These are phyloP conservation scores for Chrysina gloriosa DNA, from an alignment of 2,888 invertebrate species.

Conservation along the genomic window DNA sequence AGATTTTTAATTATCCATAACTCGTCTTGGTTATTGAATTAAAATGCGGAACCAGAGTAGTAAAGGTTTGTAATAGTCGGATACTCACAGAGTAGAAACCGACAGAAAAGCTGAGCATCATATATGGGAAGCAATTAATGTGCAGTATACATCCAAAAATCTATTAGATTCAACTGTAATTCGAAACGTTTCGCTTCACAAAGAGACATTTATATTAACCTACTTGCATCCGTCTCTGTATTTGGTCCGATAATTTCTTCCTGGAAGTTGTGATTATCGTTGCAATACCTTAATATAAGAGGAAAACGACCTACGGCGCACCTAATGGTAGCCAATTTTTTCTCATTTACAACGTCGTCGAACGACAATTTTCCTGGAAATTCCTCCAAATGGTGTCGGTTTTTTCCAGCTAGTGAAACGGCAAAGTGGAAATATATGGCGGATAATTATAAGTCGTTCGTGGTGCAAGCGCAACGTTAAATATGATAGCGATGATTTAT, in stretches of 20 bases:
- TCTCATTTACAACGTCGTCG: not conserved
- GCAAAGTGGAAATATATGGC: conserved; percentile 8
- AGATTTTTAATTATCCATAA: too few species aligned
- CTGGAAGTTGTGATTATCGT: not conserved
- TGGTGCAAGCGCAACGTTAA: not conserved
- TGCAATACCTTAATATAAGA: not conserved
- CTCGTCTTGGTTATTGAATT: too few species aligned
- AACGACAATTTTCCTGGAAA: conserved; percentile 9
- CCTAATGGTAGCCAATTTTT: conserved; percentile 1
- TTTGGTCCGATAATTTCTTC: conserved; percentile 6
- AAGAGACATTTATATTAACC: not conserved
- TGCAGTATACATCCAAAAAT: not conserved
- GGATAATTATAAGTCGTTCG: conserved; percentile 4
- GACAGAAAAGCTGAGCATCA: not conserved
- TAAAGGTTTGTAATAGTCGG: not conserved
- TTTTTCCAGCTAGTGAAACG: not conserved
- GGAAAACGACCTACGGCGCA: not conserved
- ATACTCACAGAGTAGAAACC: not conserved
- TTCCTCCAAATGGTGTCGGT: not conserved
- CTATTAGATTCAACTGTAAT: not conserved
- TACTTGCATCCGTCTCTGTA: not conserved
- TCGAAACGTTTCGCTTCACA: not conserved
- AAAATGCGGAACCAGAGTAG: too few species aligned
- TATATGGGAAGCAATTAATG: not conserved
- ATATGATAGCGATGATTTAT: conserved; percentile 6